Evolutionary conservation across 2,888 invertebrate genomes (phyloP), one percentile per base, ranked within the genome.

Genomic region (Odontocerum albicorne): DNA sequence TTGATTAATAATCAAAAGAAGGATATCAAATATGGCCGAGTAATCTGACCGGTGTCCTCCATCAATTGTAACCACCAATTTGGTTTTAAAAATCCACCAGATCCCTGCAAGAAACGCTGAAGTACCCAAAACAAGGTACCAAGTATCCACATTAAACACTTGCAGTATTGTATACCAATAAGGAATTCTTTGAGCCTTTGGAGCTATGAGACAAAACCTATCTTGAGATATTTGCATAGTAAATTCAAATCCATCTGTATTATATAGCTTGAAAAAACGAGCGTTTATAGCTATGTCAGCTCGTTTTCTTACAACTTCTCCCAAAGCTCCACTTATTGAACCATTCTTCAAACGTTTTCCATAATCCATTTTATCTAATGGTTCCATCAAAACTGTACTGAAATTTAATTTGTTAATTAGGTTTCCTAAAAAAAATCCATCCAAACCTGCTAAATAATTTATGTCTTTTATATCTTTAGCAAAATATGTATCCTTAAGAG

Each of bases 161-260:
- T 47, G 42, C 8, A 72, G 70, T 3, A 73, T 66, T 22, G 68
- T 66, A 42, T 69, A 61, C 73, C 74, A 77, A 52, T 72, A 68
- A 1, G 77, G 76, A 21, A 73, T 66, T 46, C 64, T 64, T 10
- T 61, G 51, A 1, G 75, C 66, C 63, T 73, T 72, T 0, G 73
- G 73, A 1, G 71, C 73, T 2, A 76, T 61, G 6, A 75, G 63
- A 59, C 77, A 76, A 6, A 75, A 61, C 32, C 67, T 62, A 53
- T 77, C 76, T 50, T 64, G 68, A 6, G 63, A 65, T 3, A 71
- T 64, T 3, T 70, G 66, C 3, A 55, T 56, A 1, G 73, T 70
- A 59, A 69, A 74, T 53, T 72, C 74, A 4, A 74, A 65, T 6
- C 73, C 64, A 2, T 64, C 59, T 3, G 66, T 66, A 4, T 63